These are phyloP conservation scores for Melangyna quadrimaculata DNA, from an alignment of 2,888 invertebrate genomes.

Conservation along the genomic window DNA sequence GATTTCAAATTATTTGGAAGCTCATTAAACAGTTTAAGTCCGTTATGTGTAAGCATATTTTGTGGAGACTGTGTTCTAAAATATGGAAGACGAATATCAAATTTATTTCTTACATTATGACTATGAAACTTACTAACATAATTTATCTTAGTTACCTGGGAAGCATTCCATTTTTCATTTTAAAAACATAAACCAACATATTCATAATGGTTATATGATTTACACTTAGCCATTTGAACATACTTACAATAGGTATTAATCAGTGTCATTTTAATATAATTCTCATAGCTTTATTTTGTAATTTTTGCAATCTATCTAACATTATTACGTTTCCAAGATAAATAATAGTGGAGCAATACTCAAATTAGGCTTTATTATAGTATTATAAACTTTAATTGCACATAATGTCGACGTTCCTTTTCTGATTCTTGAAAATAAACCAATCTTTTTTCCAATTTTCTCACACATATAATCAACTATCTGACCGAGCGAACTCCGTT, in stretches of 20 bases:
- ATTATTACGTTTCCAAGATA: too few relatives aligned
- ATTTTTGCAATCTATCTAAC: too few relatives aligned
- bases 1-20: too few relatives aligned
- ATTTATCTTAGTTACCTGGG: neutral
- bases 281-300: neutral
- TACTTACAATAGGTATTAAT: neutral
- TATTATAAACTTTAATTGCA: neutral
- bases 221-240: neutral
- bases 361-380: neutral
- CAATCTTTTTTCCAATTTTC: neutral
- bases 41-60: neutral
- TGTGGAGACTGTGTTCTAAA: neutral
- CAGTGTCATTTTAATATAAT: neutral
- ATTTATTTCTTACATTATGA: too few relatives aligned
- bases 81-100: too few relatives aligned
- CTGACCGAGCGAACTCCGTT: too few relatives aligned
- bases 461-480: neutral
- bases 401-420: neutral
- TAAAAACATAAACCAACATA: too few relatives aligned
- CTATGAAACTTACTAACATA: neutral
- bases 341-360: neutral
- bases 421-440: neutral
- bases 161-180: neutral
- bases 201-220: neutral
- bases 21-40: too few relatives aligned